phyloP scores from a whole-genome alignment of 2,888 invertebrate genomes.

The Ferdinandea cuprea region DNA sequence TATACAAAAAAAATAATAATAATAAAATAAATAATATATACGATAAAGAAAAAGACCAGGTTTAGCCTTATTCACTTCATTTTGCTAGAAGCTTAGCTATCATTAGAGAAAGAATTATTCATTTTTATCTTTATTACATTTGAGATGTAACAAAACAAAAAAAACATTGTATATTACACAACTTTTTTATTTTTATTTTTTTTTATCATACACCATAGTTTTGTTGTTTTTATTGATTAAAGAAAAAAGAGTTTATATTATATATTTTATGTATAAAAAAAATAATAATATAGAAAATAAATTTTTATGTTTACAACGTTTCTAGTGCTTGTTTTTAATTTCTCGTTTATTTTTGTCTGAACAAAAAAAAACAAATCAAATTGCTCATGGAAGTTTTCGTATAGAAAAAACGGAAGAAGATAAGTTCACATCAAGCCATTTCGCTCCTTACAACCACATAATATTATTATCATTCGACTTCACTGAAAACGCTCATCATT shows the following conservation, averaged over 20 bases:
- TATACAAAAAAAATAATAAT: constrained; percentile 38
- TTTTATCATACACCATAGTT: constrained; percentile 67
- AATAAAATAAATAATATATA: constrained; percentile 26
- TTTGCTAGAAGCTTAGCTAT: constrained; percentile 56
- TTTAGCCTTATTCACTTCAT: constrained; percentile 67
- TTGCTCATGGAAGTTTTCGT: constrained; percentile 29
- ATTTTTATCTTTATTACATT: constrained; percentile 54
- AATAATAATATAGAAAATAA: constrained; percentile 69
- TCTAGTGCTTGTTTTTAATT: constrained; percentile 67
- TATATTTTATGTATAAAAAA: constrained; percentile 64
- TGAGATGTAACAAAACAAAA: constrained; percentile 49
- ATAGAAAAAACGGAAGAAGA: constrained; percentile 6
- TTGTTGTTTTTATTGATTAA: constrained; percentile 71
- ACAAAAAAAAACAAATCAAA: constrained; percentile 35
- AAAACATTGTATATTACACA: constrained; percentile 69
- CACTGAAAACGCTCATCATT: constrained; percentile 74
- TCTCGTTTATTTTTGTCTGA: constrained; percentile 43
- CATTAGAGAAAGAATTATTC: constrained; percentile 56
- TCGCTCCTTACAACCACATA: constrained; percentile 61
- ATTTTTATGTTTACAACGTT: constrained; percentile 72
- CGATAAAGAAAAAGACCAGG: constrained; percentile 53
- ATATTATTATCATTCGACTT: constrained; percentile 68
- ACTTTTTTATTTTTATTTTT: constrained; percentile 39
- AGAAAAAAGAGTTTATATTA: constrained; percentile 63
- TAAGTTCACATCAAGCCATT: constrained; percentile 54